phyloP scores from a whole-genome alignment of 2,113 vertebrate species.

The Phylloscopus trochiloides region DNA sequence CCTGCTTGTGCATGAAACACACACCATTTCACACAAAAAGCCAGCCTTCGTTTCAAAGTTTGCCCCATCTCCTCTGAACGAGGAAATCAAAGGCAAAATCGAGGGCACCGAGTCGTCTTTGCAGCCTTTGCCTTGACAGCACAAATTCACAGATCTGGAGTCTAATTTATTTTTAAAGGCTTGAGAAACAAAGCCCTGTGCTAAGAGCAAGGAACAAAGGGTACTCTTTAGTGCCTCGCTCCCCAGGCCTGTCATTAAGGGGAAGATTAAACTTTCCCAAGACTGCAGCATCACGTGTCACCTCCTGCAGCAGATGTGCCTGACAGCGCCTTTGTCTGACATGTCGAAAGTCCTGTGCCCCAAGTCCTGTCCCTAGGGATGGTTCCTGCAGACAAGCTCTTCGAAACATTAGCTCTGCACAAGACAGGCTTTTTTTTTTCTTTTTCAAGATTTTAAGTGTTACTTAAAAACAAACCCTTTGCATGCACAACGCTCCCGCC shows the following conservation, averaged over 20 bases:
- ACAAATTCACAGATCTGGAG: constrained; percentile 27
- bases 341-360: constrained; percentile 9
- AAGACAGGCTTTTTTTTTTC: background rate
- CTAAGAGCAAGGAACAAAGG: constrained; percentile 59
- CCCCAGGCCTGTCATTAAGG: constrained; percentile 58
- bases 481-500: background rate
- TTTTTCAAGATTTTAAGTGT: background rate
- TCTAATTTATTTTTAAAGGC: constrained; percentile 65
- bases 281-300: constrained; percentile 40
- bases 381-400: background rate
- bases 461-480: background rate
- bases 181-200: constrained; percentile 53
- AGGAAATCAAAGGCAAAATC: constrained; percentile 55
- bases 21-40: background rate
- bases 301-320: constrained; percentile 59
- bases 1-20: background rate
- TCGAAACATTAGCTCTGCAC: background rate
- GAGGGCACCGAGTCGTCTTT: constrained; percentile 22
- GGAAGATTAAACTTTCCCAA: constrained; percentile 69
- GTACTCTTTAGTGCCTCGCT: constrained; percentile 39
- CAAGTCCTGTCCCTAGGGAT: constrained; percentile 12
- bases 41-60: constrained; percentile 16
- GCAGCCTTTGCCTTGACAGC: constrained; percentile 40
- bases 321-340: constrained; percentile 59
- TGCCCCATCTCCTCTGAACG: constrained; percentile 26